A percentile compares a stretch with the other conserved stretches of the same genome.
phyloP scores from a whole-genome alignment of 2,797 vertebrate species.

The Bufotes viridis region DNA sequence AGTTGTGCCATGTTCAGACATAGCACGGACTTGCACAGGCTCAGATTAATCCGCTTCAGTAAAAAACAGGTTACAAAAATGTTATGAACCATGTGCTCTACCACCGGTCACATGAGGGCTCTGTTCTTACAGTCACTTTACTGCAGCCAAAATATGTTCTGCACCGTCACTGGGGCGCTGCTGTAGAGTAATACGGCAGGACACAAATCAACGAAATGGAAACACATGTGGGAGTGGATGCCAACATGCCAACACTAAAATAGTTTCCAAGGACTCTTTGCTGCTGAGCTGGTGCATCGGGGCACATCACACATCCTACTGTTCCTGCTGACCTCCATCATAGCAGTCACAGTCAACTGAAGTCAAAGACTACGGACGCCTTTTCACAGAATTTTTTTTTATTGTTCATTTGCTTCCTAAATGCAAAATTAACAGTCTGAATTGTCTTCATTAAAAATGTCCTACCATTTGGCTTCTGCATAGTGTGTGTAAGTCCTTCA shows the following conservation, averaged over 20 bases:
- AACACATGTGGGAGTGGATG: neutral
- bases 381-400: too few species aligned
- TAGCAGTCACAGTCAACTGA: neutral
- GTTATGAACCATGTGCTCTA: neutral
- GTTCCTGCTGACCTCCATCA: neutral
- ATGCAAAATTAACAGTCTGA: too few species aligned
- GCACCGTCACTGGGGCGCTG: neutral
- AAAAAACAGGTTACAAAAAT: neutral
- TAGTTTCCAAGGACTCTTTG: neutral
- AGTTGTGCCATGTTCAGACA: neutral
- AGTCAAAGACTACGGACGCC: too few species aligned
- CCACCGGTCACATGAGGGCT: neutral
- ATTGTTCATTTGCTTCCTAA: too few species aligned
- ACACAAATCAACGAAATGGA: neutral
- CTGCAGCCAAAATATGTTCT: constrained; percentile 4
- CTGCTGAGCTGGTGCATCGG: neutral
- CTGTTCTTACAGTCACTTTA: neutral
- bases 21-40: neutral
- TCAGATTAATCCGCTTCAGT: neutral
- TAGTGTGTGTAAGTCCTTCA: too few species aligned
- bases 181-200: neutral
- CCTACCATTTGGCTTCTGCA: too few species aligned
- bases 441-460: too few species aligned
- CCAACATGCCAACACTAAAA: neutral
- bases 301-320: neutral